Conservation (phyloP, 2,888 invertebrate genomes). For the Halictus quadricinctus region DNA sequence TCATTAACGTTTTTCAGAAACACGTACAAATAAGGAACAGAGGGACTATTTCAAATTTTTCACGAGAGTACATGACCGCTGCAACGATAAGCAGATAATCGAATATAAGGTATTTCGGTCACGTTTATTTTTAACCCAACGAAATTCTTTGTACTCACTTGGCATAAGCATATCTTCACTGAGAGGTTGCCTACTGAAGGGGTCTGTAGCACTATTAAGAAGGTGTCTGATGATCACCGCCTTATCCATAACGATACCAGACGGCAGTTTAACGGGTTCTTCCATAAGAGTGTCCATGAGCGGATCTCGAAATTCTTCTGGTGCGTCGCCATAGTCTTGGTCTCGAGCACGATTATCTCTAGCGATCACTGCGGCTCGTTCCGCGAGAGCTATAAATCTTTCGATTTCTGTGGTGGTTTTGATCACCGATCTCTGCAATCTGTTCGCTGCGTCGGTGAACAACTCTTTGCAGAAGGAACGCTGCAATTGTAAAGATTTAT, state of each 20-base stretch:
- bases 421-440: constrained; percentile 92
- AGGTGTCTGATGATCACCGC: constrained; percentile 96
- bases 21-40: background rate
- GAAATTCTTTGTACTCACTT: constrained; percentile 84
- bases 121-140: constrained; percentile 13
- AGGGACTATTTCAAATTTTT: background rate
- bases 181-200: constrained; percentile 97
- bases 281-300: constrained; percentile 99
- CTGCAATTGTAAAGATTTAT: constrained; percentile 83
- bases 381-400: constrained; percentile 90
- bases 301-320: constrained; percentile 98
- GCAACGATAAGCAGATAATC: background rate
- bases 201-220: constrained; percentile 98
- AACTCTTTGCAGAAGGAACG: constrained; percentile 96
- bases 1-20: background rate
- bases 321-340: constrained; percentile 97
- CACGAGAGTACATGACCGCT: background rate
- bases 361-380: constrained; percentile 89
- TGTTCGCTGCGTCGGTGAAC: constrained; percentile 94
- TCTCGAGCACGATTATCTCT: constrained; percentile 93
- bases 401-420: constrained; percentile 93
- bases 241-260: constrained; percentile 95
- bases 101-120: background rate
- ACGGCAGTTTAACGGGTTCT: constrained; percentile 96
- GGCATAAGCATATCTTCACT: constrained; percentile 96